Evolutionary conservation across 2,113 vertebrate species (phyloP).

Genomic region (Corydoras maculifer): DNA sequence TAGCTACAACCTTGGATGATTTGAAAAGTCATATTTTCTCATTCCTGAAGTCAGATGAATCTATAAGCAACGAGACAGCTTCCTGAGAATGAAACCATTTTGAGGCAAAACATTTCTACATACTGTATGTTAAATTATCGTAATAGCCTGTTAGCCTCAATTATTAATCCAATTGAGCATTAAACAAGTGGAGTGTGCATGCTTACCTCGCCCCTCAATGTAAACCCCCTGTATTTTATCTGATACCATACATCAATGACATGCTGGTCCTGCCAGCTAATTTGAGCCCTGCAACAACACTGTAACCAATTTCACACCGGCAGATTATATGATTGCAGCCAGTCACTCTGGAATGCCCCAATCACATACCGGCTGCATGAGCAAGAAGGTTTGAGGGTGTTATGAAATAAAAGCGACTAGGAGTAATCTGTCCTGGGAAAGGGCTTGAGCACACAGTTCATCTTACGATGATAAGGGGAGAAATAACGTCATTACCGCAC

Average conservation of each 20-base stretch:
- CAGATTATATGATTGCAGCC: background rate
- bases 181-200: conserved; percentile 46
- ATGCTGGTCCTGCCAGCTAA: conserved; percentile 22
- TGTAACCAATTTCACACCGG: background rate
- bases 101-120: too few species aligned
- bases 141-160: conserved; percentile 49
- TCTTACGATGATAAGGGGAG: background rate
- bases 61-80: too few species aligned
- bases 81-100: too few species aligned
- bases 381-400: background rate
- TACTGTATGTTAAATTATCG: background rate
- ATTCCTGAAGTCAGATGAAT: too few species aligned
- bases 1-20: too few species aligned
- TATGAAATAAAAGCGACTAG: background rate
- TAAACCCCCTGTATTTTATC: conserved; percentile 39
- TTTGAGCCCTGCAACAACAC: background rate
- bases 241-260: conserved; percentile 37
- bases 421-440: background rate
- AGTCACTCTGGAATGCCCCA: background rate
- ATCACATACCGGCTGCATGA: background rate
- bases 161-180: conserved; percentile 53
- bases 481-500: background rate
- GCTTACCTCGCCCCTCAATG: conserved; percentile 8
- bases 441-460: background rate
- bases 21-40: too few species aligned